Evolutionary conservation across 2,113 vertebrate genomes (phyloP), one percentile per base, ranked within the genome.

Genomic region (Notothenia rossii): DNA sequence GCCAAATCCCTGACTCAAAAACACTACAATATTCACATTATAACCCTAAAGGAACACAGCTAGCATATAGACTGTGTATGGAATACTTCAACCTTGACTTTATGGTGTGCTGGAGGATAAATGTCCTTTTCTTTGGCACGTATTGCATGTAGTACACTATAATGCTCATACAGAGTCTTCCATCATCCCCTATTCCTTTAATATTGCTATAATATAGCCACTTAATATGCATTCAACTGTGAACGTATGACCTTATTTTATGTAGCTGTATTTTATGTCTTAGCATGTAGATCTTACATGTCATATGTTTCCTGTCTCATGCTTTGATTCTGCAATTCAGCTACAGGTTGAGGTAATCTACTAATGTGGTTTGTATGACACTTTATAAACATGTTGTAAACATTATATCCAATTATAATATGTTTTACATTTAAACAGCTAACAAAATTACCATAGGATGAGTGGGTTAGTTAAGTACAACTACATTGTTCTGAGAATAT

Each of bases 1-100:
- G 76, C 64, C 54, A 77, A 84, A 72, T 68, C 65, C 77, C 70
- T 53, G 33, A 74, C 3, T 22, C 18, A 69, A 72, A 81, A 79
- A 75, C 55, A 64, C 43, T 36, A 61, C 12, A 76, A 62, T 62
- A 77, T 75, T 72, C 61, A 14, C 29, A 15, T 45, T 64, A 29
- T 33, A 54, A 62, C 15, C 54, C 55, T 22, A n/a, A 10, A 78
- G 70, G 58, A 75, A 83, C 12, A 3, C 4, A 15, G 43, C 17
- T 10, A 49, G 17, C 72, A 43, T 58, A 45, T 60, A 63, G 51
- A 71, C 18, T 29, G 8, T 45, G 3, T 48, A 36, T 45, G 14
- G n/a, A 4, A 29, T 61, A 40, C 65, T 69, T 75, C 33, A 59
- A 5, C 81, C 18, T 4, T 60, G 45, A 82, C 62, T 67, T 53